phyloP scores from a whole-genome alignment of 2,113 vertebrate genomes.

The Podilymbus podiceps region DNA sequence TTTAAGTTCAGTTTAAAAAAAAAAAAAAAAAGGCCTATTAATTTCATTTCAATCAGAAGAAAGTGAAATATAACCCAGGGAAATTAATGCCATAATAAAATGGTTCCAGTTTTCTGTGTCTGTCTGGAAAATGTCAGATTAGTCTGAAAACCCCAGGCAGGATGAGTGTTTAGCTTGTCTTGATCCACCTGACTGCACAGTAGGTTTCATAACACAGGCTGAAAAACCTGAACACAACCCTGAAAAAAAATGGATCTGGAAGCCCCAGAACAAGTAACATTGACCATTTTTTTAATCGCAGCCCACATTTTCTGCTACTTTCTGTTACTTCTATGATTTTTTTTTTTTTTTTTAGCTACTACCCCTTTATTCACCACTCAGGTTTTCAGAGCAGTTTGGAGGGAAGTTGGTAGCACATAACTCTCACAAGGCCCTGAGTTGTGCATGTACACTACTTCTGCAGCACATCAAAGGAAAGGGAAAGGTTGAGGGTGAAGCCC shows the following conservation, averaged over 20 bases:
- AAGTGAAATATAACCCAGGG: neutral
- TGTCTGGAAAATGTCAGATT: neutral
- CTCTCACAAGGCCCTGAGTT: accelerated
- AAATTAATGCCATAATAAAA: neutral
- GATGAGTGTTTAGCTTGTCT: neutral
- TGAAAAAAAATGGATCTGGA: neutral
- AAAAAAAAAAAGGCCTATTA: neutral
- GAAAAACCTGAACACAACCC: neutral
- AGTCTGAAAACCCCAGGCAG: neutral
- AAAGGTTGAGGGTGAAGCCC: neutral
- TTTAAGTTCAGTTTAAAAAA: neutral
- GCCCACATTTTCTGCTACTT: neutral
- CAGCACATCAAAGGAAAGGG: accelerated
- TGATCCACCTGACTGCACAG: neutral
- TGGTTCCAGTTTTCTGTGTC: neutral
- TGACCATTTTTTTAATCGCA: neutral
- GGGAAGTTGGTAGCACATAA: neutral
- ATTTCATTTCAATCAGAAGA: neutral
- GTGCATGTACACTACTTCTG: accelerated
- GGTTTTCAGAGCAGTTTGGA: neutral
- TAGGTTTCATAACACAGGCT: neutral
- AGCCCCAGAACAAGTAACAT: neutral
- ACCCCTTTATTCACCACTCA: neutral
- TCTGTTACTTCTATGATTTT: neutral
- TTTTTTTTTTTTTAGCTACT: neutral